Evolutionary conservation across 2,797 vertebrate species (phyloP).

Genomic region (Distichodus sexfasciatus): DNA sequence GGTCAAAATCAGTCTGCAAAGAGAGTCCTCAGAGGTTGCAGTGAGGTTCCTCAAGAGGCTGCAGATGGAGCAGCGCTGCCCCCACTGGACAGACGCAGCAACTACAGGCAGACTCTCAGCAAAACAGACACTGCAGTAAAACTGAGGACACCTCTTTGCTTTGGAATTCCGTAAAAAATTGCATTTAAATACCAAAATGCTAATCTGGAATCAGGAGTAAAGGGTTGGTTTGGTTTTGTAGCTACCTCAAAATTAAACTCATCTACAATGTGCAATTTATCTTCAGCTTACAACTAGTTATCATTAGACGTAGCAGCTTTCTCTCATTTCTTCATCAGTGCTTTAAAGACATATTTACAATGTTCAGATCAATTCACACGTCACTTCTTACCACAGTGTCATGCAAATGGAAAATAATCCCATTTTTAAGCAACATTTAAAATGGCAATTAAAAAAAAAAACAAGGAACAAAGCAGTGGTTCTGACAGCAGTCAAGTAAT

Average conservation of each 20-base stretch:
- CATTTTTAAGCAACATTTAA: neutral
- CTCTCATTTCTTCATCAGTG: neutral
- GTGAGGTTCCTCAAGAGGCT: neutral
- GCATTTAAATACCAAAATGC: neutral
- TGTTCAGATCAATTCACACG: neutral
- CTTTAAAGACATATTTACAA: conserved; percentile 2
- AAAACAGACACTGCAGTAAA: conserved; percentile 40
- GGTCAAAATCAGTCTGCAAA: too few species aligned
- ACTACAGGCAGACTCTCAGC: conserved; percentile 1
- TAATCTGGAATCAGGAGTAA: neutral
- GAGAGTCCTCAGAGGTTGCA: neutral
- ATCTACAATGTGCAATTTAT: neutral
- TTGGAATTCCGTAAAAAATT: neutral
- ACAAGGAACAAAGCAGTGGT: neutral
- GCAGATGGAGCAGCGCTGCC: conserved; percentile 8
- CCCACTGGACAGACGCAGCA: conserved; percentile 29
- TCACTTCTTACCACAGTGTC: neutral
- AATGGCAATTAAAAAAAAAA: neutral
- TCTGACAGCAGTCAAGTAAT: neutral
- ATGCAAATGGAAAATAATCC: neutral
- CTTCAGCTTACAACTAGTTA: neutral
- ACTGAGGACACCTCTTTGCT: neutral
- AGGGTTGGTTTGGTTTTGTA: too few species aligned
- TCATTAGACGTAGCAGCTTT: neutral
- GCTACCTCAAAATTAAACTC: too few species aligned